Evolutionary conservation across 2,113 vertebrate species (phyloP).

Genomic region (Oreochromis aureus): DNA sequence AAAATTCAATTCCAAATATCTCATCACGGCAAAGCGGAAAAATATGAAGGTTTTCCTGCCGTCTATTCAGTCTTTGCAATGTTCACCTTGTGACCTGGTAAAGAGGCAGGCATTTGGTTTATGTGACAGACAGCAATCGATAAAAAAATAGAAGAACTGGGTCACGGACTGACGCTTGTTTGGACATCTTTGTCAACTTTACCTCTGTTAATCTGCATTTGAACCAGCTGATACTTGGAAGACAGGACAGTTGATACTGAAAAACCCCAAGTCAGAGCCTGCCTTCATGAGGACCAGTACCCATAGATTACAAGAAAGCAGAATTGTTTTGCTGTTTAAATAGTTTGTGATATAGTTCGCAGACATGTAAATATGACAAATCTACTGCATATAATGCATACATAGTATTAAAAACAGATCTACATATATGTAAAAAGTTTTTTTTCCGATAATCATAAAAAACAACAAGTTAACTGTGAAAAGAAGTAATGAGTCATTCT

Average conservation of each 20-base stretch:
- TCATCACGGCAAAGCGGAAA: background rate
- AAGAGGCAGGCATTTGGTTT: background rate
- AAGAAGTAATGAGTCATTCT: conserved; percentile 13
- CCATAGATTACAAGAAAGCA: background rate
- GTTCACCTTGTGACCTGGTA: accelerated
- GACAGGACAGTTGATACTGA: background rate
- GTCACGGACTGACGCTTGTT: background rate
- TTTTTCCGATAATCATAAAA: accelerated
- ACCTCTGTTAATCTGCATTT: background rate
- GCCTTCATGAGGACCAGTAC: background rate
- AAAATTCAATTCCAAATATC: background rate
- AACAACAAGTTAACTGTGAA: background rate
- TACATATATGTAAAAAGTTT: background rate
- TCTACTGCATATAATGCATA: background rate
- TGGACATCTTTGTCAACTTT: background rate
- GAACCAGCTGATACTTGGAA: background rate
- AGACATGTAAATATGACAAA: background rate
- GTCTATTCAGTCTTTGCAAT: background rate
- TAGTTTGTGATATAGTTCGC: background rate
- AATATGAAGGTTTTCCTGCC: background rate
- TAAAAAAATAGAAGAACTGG: background rate
- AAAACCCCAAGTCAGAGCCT: background rate
- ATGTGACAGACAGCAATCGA: background rate
- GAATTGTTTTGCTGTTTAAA: background rate
- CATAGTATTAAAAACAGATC: background rate